phyloP scores from a whole-genome alignment of 2,888 invertebrate genomes.

The Drosophila nr. medialis region DNA sequence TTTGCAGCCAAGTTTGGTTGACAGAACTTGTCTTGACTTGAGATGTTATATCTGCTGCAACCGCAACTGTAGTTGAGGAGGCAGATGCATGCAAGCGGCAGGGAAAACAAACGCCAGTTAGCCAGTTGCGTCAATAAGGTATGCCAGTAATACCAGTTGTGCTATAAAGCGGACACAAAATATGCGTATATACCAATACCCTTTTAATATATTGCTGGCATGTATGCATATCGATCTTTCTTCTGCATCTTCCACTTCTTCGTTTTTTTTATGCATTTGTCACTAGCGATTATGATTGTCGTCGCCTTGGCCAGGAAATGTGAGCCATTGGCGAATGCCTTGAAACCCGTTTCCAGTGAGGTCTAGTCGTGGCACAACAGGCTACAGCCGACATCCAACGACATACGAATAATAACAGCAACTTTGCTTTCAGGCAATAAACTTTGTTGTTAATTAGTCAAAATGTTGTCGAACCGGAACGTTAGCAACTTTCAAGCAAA shows the following conservation, averaged over 20 bases:
- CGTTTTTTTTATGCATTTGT: slow-evolving; percentile 58
- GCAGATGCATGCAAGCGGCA: slow-evolving; percentile 25
- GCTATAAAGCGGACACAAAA: neutral
- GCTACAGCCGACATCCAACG: slow-evolving; percentile 12
- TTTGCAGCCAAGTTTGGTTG: slow-evolving; percentile 39
- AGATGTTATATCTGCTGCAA: slow-evolving; percentile 7
- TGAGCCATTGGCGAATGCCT: slow-evolving; percentile 38
- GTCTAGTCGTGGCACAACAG: slow-evolving; percentile 26
- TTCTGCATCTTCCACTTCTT: slow-evolving; percentile 18
- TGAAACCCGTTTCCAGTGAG: slow-evolving; percentile 32
- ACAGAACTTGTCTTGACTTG: slow-evolving; percentile 60
- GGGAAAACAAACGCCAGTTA: slow-evolving; percentile 39
- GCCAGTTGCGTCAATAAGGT: slow-evolving; percentile 42
- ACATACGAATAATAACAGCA: slow-evolving; percentile 4
- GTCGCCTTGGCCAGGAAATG: slow-evolving; percentile 74
- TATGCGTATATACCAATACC: slow-evolving; percentile 26
- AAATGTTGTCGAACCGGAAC: slow-evolving; percentile 73
- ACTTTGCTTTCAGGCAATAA: slow-evolving; percentile 48
- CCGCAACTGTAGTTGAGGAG: slow-evolving; percentile 16
- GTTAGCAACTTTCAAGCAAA: slow-evolving; percentile 51
- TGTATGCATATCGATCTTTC: slow-evolving; percentile 29
- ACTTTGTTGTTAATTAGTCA: slow-evolving; percentile 76
- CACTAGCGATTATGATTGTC: slow-evolving; percentile 74
- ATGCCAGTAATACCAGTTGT: slow-evolving; percentile 52
- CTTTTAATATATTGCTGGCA: slow-evolving; percentile 26